Base-by-base conservation (phyloP, 2,797 vertebrate genomes). In the Eospalax fontanierii region DNA sequence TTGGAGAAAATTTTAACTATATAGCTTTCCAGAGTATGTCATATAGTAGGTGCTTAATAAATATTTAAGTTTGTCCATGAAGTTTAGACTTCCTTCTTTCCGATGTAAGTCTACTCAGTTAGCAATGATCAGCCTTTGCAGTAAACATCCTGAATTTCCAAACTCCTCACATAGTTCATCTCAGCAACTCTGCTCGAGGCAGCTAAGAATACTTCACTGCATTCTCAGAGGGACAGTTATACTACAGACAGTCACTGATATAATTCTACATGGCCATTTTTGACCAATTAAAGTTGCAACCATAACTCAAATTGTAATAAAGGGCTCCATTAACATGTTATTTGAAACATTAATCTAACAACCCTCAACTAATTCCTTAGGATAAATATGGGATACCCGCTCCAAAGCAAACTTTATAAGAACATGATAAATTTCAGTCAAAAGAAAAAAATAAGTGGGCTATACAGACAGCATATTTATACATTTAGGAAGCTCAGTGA, bases 311-410 rank as follows among this genome's bases (percentile, higher is more conserved):
- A 50, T 6, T 87, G 38, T 50, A 92, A 59, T 54, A 83, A 78
- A 46, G 70, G 35, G 35, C 82, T 82, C 89, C 46, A 90, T 68
- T 63, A 74, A 28, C 65, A 90, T 83, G 71, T 61, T 79, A 79
- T 63, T 83, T 83, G 71, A 92, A 95, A 61, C 43, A 90, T 87
- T 81, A 79, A 61, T 73, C 28, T 40, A 80, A 79, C 38, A 87
- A 61, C 26, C 21, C 73, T 75, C n/a, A 14, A 75, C 40, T 78
- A 66, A 76, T 89, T 93, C 63, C 75, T 75, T 78, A 73, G 63
- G 57, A 76, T 89, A 95, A 91, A 81, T 81, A 70, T 10, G 73
- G 10, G 50, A 92, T 63, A 75, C 3, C 83, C 14, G 59, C 26
- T 84, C 43, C 11, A 73, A 78, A 16, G 65, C 50, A 85, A 21